Evolutionary conservation across 2,888 invertebrate species (phyloP).

Genomic region (Mesorhabditis belari): DNA sequence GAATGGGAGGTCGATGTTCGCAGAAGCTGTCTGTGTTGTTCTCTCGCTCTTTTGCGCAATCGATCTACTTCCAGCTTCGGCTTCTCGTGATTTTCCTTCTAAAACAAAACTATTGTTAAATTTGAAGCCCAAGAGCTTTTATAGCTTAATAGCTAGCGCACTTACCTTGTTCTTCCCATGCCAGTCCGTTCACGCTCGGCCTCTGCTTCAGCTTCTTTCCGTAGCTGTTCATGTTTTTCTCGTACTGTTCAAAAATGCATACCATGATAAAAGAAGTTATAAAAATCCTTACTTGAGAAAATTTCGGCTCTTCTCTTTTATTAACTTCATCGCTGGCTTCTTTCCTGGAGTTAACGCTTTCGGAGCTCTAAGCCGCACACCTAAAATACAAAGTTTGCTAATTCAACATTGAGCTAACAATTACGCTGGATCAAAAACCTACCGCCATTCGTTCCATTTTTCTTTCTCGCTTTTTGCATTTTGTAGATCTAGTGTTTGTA

Average conservation of each 20-base stretch:
- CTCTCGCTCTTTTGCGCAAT: conserved; percentile 51
- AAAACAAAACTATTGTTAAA: too few relatives aligned
- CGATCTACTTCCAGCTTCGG: conserved; percentile 53
- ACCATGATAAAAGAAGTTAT: too few relatives aligned
- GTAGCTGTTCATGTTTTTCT: conserved; percentile 52
- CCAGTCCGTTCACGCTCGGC: conserved; percentile 50
- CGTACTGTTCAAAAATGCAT: conserved; percentile 1
- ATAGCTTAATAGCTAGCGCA: too few relatives aligned
- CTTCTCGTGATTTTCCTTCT: conserved; percentile 53
- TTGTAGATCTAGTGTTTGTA: neutral
- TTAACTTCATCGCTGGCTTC: conserved; percentile 24
- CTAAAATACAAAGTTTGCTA: too few relatives aligned
- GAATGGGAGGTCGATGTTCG: conserved; percentile 47
- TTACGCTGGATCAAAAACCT: too few relatives aligned
- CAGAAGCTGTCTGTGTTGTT: conserved; percentile 54
- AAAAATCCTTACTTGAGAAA: conserved; percentile 24
- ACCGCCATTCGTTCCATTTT: neutral
- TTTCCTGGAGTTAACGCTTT: too few relatives aligned
- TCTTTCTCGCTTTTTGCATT: neutral
- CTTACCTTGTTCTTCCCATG: conserved; percentile 46
- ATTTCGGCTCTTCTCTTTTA: conserved; percentile 36
- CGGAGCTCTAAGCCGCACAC: too few relatives aligned
- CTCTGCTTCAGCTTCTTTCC: conserved; percentile 53
- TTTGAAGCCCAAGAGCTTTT: too few relatives aligned
- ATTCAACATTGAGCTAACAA: too few relatives aligned